Conservation (phyloP, 2,797 vertebrate species). For the Otolemur crassicaudatus region DNA sequence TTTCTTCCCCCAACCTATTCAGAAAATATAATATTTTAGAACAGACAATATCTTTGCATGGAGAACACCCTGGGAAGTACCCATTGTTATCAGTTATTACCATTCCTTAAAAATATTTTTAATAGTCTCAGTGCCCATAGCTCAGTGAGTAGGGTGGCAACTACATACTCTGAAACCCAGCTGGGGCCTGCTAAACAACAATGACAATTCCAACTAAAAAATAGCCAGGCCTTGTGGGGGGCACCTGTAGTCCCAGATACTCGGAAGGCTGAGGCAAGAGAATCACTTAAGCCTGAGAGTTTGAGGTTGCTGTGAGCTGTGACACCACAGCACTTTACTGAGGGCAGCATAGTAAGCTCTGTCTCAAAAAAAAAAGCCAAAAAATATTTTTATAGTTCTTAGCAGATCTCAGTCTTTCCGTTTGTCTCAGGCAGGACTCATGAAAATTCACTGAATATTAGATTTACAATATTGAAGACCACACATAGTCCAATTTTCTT, state of each 20-base stretch:
- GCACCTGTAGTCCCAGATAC: too few species aligned
- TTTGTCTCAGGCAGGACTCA: not conserved
- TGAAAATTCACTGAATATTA: not conserved
- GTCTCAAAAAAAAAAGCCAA: too few species aligned
- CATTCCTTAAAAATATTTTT: not conserved
- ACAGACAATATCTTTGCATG: not conserved
- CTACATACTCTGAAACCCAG: too few species aligned
- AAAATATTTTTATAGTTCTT: not conserved
- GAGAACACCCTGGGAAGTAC: not conserved
- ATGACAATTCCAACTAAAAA: too few species aligned
- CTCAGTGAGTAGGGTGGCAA: too few species aligned
- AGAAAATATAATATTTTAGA: conserved; percentile 15
- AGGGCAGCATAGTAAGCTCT: too few species aligned
- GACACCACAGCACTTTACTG: too few species aligned
- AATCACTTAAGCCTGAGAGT: too few species aligned
- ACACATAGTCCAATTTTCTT: not conserved
- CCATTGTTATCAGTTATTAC: not conserved
- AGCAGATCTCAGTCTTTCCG: not conserved
- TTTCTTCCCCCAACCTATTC: not conserved
- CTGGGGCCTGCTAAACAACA: too few species aligned
- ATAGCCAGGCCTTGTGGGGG: too few species aligned
- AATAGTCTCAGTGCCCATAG: not conserved
- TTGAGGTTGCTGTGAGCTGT: too few species aligned
- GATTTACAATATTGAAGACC: not conserved
- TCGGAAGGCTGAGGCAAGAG: too few species aligned